Percentiles rank a stretch among this genome's conserved stretches.
These are phyloP conservation scores for Lycopodina hypogea DNA, from an alignment of 37 sponge, comb jelly and placozoan genomes.

Conservation along the genomic window DNA sequence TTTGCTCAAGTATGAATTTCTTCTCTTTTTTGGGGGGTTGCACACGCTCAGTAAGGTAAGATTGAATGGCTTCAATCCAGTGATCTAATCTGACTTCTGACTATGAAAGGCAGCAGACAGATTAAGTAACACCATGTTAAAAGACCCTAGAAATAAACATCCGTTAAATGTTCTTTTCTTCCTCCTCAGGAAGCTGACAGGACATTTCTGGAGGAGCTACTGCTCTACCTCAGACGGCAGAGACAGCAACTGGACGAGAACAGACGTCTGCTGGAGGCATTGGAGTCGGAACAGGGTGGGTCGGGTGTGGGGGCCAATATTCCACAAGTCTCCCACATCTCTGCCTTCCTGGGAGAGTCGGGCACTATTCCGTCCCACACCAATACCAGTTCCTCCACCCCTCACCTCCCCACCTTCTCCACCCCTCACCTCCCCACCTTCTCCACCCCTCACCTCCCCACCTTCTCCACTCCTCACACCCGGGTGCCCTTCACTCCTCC, in stretches of 20 bases:
- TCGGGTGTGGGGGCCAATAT: conserved; percentile 1
- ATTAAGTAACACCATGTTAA: too few species aligned
- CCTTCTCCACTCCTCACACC: conserved; percentile 6
- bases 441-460: not conserved
- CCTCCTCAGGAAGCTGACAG: conserved; percentile 56
- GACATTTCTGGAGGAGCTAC: conserved; percentile 62
- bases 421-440: not conserved
- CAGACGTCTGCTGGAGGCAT: conserved; percentile 28
- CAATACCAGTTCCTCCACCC: conserved; percentile 1
- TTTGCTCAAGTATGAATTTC: too few species aligned
- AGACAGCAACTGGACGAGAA: conserved; percentile 66
- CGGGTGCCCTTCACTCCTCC: not conserved
- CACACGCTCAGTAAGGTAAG: too few species aligned
- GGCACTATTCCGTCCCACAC: conserved; percentile 18
- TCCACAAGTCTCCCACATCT: not conserved
- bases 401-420: not conserved
- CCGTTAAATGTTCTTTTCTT: too few species aligned
- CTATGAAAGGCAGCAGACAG: too few species aligned
- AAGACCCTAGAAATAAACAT: too few species aligned
- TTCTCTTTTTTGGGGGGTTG: too few species aligned
- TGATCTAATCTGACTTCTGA: too few species aligned
- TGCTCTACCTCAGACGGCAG: conserved; percentile 67
- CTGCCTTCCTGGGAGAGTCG: conserved; percentile 10
- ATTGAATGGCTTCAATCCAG: too few species aligned
- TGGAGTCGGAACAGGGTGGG: conserved; percentile 23